Conservation (phyloP, 2,797 vertebrate species). For the Borostomias antarcticus region DNA sequence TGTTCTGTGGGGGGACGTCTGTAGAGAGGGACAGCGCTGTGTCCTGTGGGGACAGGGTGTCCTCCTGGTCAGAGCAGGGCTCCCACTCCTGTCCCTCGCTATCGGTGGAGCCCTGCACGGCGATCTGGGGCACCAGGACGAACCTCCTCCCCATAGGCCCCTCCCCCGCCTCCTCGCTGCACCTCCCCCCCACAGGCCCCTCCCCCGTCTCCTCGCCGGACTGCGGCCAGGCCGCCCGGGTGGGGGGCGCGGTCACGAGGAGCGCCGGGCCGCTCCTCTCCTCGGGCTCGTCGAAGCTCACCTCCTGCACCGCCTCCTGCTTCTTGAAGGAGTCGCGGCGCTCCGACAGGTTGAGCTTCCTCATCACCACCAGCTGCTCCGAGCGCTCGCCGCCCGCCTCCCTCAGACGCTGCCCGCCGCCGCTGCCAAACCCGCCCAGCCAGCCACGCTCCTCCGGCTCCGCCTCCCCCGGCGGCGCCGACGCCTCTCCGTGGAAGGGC, state of each 20-base stretch:
- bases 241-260: slow-evolving; percentile 27
- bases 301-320: slow-evolving; percentile 96
- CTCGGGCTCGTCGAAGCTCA: slow-evolving; percentile 93
- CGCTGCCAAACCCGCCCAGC: slow-evolving; percentile 63
- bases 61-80: slow-evolving; percentile 78
- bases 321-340: slow-evolving; percentile 97
- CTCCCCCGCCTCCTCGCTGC: slow-evolving; percentile 49
- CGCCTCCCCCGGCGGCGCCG: slow-evolving; percentile 53
- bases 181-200: slow-evolving; percentile 57
- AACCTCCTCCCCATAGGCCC: slow-evolving; percentile 64
- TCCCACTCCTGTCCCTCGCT: slow-evolving; percentile 84
- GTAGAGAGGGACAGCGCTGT: too few species aligned
- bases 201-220: slow-evolving; percentile 51
- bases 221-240: slow-evolving; percentile 62
- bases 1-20: too few species aligned
- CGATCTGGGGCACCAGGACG: slow-evolving; percentile 85
- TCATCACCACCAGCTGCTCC: slow-evolving; percentile 91
- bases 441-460: slow-evolving; percentile 65
- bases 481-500: slow-evolving; percentile 70
- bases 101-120: slow-evolving; percentile 86
- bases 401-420: slow-evolving; percentile 66
- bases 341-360: slow-evolving; percentile 92
- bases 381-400: slow-evolving; percentile 77
- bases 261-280: slow-evolving; percentile 56
- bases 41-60: too few species aligned